Base-by-base conservation (phyloP, 2,113 vertebrate species). In the Vanacampus margaritifer region DNA sequence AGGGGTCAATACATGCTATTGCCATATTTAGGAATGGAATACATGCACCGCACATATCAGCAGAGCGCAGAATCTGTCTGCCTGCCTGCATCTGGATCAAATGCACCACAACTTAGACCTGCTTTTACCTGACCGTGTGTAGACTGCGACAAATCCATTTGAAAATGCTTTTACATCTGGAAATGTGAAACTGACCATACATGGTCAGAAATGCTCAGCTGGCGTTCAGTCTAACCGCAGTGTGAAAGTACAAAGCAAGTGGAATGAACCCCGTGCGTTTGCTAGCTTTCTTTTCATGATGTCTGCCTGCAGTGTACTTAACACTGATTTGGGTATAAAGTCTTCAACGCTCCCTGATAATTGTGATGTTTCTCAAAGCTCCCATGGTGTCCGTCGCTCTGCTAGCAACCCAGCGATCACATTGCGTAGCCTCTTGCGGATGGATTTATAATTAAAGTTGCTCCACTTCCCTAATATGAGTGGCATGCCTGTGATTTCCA, bases 361-460 rank as follows among this genome's bases (percentile, higher is more conserved):
- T 81, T 67, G 60, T 26, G 61, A 65, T 69, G 57, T 72, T 74
- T 83, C 61, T 75, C 66, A 80, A 85, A 74, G 68, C 77, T 82
- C 73, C 74, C 51, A 19, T 76, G 77, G 69, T 69, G 74, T 79
- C 46, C 35, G 36, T 63, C 61, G 24, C 70, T 45, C 23, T 51
- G 32, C 45, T 50, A n/a, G 26, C 45, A 23, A 45, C 11, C 46
- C 8, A 21, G 45, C 79, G 69, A 73, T 81, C 73, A 54, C 53
- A 67, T 74, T 77, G 67, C 14, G 24, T 12, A 16, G 48, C 67
- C 79, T 74, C 68, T 32, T 68, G 68, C 68, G 66, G 76, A 75
- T 83, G 75, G 67, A 71, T 82, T 83, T 84, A 70, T 88, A 89
- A 87, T 91, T 88, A 91, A 90, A 87, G 82, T 82, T 76, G 73